Evolutionary conservation across 2,113 vertebrate genomes (phyloP).

Genomic region (Poeciliopsis retropinna): DNA sequence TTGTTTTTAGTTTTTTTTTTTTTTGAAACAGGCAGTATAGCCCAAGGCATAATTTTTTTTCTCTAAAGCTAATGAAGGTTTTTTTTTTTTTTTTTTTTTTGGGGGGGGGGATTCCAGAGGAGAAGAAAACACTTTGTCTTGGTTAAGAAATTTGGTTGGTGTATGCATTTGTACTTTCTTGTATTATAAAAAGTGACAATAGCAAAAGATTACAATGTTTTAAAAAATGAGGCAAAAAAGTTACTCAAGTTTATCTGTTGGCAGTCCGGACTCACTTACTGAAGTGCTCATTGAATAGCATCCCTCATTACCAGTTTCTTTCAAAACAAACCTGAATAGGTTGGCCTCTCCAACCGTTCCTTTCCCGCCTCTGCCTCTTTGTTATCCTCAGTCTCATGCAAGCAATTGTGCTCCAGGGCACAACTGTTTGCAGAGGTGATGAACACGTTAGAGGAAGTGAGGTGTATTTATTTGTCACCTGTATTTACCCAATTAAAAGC

Average conservation of each 20-base stretch:
- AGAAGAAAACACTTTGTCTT: not conserved
- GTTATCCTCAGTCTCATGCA: slow-evolving; percentile 30
- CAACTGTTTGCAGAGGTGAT: slow-evolving; percentile 36
- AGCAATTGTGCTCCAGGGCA: slow-evolving; percentile 49
- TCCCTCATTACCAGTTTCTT: slow-evolving; percentile 36
- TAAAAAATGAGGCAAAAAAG: not conserved
- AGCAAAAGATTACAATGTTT: not conserved
- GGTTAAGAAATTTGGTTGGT: not conserved
- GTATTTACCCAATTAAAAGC: slow-evolving; percentile 22
- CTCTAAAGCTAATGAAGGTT: not conserved
- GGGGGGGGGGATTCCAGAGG: too few species aligned
- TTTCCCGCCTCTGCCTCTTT: slow-evolving; percentile 36
- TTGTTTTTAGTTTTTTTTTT: not conserved
- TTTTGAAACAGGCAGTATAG: not conserved
- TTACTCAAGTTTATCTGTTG: slow-evolving; percentile 1
- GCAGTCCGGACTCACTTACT: slow-evolving; percentile 21
- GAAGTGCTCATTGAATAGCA: not conserved
- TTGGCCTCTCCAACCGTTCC: slow-evolving; percentile 44
- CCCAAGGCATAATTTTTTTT: slow-evolving; percentile 3
- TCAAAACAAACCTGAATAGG: slow-evolving; percentile 68
- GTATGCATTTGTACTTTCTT: not conserved
- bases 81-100: too few species aligned
- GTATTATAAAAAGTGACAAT: not conserved
- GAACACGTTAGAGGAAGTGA: slow-evolving; percentile 16
- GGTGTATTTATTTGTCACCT: not conserved